Percentiles rank a stretch among this genome's conserved stretches.
Conservation (phyloP, 2,797 vertebrate species). For the Chanos chanos region DNA sequence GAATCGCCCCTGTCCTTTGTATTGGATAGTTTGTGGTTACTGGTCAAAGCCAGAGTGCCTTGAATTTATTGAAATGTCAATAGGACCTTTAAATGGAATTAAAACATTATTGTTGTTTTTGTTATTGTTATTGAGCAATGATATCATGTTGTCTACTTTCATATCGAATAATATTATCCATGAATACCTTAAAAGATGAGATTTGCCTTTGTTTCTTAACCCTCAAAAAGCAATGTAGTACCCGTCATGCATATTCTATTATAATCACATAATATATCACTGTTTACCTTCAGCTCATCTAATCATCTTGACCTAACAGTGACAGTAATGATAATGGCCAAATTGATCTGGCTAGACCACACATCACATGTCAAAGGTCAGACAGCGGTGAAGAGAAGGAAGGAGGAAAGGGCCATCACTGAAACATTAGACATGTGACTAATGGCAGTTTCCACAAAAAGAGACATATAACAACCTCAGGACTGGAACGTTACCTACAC, state of each 20-base stretch:
- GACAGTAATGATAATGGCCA: slow-evolving; percentile 7
- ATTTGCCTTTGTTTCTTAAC: background rate
- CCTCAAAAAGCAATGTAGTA: background rate
- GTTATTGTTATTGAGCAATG: no score
- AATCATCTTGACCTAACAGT: background rate
- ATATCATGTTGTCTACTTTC: no score
- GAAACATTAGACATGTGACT: slow-evolving; percentile 19
- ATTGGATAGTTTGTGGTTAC: no score
- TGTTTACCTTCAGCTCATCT: background rate
- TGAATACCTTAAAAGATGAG: background rate
- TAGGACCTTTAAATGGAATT: no score
- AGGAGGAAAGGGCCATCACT: slow-evolving; percentile 19
- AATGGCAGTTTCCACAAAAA: slow-evolving; percentile 12
- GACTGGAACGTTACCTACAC: slow-evolving; percentile 1
- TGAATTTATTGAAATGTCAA: no score
- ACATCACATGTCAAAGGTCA: background rate
- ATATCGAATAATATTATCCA: no score
- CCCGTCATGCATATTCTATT: background rate
- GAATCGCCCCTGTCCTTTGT: no score
- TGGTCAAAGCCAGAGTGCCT: no score
- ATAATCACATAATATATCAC: background rate
- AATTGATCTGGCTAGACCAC: slow-evolving; percentile 21
- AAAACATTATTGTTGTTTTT: no score
- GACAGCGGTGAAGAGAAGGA: slow-evolving; percentile 2
- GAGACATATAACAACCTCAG: slow-evolving; percentile 25